phyloP scores from a whole-genome alignment of 2,888 invertebrate genomes.

The Seira ritae region DNA sequence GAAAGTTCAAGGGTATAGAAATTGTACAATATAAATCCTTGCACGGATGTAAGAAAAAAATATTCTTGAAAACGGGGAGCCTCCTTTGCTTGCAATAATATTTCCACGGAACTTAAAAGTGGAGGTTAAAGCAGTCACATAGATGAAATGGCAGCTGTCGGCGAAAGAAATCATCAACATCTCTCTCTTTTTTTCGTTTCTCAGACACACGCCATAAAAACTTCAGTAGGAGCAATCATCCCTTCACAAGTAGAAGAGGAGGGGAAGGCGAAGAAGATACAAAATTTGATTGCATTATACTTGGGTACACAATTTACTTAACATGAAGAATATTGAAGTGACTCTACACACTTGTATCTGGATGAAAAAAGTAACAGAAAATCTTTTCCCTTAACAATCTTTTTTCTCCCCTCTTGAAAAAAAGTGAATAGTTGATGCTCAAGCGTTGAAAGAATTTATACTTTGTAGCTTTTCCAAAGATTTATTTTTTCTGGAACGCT shows the following conservation, averaged over 20 bases:
- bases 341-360: background rate
- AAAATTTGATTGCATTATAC: constrained; percentile 55
- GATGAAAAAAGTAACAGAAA: constrained; percentile 1
- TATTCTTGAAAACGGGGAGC: no score
- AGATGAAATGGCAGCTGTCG: constrained; percentile 49
- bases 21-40: no score
- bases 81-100: no score
- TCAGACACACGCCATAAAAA: no score
- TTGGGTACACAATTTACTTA: constrained; percentile 51
- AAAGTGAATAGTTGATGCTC: constrained; percentile 23
- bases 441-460: constrained; percentile 40
- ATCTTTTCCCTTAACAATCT: constrained; percentile 13
- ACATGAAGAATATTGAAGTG: constrained; percentile 39
- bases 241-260: background rate
- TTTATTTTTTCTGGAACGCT: no score
- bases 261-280: constrained; percentile 17
- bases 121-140: constrained; percentile 34
- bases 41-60: no score
- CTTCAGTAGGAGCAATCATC: constrained; percentile 32
- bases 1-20: no score
- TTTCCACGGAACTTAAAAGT: no score
- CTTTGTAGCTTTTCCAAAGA: no score
- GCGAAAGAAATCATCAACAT: constrained; percentile 11
- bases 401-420: constrained; percentile 39
- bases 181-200: background rate